Conservation (phyloP, 2,113 vertebrate species). For the Lucifuga dentata region DNA sequence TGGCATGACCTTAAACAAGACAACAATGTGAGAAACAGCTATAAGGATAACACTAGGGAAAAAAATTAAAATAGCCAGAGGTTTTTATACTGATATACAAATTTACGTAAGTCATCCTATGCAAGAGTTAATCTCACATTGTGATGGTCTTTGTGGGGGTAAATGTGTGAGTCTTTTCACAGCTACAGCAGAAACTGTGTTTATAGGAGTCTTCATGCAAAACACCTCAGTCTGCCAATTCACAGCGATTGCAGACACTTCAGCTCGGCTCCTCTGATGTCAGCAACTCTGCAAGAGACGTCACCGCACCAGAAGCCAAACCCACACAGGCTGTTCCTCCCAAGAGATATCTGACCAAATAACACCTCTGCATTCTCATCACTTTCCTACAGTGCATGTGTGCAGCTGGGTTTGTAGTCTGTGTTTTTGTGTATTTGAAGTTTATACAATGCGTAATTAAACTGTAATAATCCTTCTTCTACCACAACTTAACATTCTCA, state of each 20-base stretch:
- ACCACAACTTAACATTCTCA: conserved; percentile 36
- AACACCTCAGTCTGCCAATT: conserved; percentile 61
- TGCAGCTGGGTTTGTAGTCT: conserved; percentile 14
- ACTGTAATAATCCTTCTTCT: conserved; percentile 30
- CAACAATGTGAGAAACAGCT: neutral
- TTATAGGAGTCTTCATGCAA: conserved; percentile 60
- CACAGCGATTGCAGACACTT: conserved; percentile 38
- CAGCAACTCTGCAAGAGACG: conserved; percentile 52
- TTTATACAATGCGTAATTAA: conserved; percentile 52
- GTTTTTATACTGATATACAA: neutral
- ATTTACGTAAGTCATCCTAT: conserved; percentile 15
- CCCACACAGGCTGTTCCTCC: conserved; percentile 39
- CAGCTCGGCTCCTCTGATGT: conserved; percentile 57
- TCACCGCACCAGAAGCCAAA: conserved; percentile 49
- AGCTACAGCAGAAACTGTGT: conserved; percentile 49
- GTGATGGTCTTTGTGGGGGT: conserved; percentile 51
- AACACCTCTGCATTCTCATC: conserved; percentile 28
- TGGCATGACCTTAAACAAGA: neutral
- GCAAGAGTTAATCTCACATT: conserved; percentile 44
- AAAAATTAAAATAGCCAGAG: neutral
- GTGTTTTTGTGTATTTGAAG: conserved; percentile 13
- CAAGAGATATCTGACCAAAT: conserved; percentile 35
- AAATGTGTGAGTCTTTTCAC: conserved; percentile 66
- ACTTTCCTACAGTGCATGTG: conserved; percentile 30
- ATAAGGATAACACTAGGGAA: neutral